Evolutionary conservation across 2,797 vertebrate genomes (phyloP).

Genomic region (Mus caroli): DNA sequence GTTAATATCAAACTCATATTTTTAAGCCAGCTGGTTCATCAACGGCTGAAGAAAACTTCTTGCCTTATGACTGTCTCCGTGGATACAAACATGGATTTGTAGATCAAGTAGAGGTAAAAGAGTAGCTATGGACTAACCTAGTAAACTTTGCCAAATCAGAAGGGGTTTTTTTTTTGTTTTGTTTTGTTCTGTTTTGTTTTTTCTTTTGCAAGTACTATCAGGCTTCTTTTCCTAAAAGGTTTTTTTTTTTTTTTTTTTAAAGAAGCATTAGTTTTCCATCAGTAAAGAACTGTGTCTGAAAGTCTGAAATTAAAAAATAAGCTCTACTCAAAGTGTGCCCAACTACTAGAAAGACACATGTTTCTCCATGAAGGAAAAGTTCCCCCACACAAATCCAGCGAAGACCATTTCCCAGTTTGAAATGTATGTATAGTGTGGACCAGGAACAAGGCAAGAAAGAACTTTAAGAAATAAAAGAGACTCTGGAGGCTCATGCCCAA

Average conservation of each 20-base stretch:
- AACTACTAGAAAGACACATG: conserved; percentile 19
- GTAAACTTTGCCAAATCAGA: background rate
- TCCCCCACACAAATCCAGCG: conserved; percentile 40
- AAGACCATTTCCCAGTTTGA: conserved; percentile 15
- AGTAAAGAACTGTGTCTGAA: conserved; percentile 51
- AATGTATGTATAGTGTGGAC: conserved; percentile 4
- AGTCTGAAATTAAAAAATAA: conserved; percentile 49
- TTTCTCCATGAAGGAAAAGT: conserved; percentile 60
- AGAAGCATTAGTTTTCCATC: conserved; percentile 45
- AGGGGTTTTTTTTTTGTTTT: background rate
- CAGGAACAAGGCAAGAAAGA: conserved; percentile 67
- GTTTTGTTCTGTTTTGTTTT: background rate
- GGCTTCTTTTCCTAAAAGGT: background rate
- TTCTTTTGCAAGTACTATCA: background rate
- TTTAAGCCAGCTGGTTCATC: background rate
- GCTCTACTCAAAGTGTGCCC: conserved; percentile 46
- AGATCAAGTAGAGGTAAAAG: background rate
- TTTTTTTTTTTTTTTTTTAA: background rate
- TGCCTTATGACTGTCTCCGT: background rate
- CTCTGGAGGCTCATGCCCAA: conserved; percentile 63
- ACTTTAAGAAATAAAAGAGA: conserved; percentile 75
- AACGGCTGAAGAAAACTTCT: background rate
- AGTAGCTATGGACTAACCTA: background rate
- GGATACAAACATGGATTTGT: background rate
- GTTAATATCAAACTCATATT: background rate